Percentiles rank a stretch among this genome's conserved stretches.
phyloP scores from a whole-genome alignment of 2,113 vertebrate genomes.

The Oreocharis arfaki region DNA sequence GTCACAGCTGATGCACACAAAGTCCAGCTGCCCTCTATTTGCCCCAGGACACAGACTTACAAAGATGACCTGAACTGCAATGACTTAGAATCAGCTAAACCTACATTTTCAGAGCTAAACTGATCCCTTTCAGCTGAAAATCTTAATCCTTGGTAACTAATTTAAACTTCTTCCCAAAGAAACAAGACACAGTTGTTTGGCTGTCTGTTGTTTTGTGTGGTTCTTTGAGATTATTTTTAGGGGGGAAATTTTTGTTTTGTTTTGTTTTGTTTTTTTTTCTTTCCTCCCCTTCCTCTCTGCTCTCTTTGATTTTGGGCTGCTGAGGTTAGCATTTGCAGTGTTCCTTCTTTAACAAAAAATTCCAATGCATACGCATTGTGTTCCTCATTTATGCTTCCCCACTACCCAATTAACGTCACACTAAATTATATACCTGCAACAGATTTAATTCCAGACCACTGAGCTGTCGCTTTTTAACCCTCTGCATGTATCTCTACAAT shows the following conservation, averaged over 20 bases:
- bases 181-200: background rate
- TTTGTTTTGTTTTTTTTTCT: background rate
- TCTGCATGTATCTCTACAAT: conserved; percentile 30
- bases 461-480: conserved; percentile 49
- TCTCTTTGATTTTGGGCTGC: background rate
- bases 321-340: background rate
- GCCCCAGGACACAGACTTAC: background rate
- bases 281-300: background rate
- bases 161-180: background rate
- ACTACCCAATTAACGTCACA: conserved; percentile 62
- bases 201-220: background rate
- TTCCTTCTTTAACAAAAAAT: conserved; percentile 14
- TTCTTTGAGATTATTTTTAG: background rate
- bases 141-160: background rate
- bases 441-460: conserved; percentile 61
- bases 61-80: background rate
- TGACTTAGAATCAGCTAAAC: background rate
- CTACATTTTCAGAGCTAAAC: background rate
- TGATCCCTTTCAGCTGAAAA: background rate
- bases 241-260: too few relatives aligned
- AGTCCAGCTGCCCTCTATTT: background rate
- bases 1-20: background rate
- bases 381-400: conserved; percentile 61
- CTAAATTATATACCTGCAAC: conserved; percentile 63
- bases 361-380: background rate